Base-by-base conservation (phyloP, 1,140 invertebrate species). In the Drosophila navojoa region DNA sequence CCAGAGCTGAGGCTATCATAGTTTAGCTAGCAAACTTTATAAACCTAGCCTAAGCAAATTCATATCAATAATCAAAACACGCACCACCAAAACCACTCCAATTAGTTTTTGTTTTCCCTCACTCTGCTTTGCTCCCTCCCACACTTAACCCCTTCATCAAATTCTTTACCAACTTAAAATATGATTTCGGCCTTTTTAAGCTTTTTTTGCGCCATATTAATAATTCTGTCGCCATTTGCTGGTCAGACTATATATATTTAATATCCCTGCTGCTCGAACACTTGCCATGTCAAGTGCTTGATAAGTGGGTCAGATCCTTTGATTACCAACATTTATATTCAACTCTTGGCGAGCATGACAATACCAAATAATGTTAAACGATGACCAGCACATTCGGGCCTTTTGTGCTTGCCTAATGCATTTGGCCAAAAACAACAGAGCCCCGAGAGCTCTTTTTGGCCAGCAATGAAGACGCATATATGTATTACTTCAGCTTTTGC, bases 241-340 rank as follows among this genome's bases (percentile, higher is more conserved):
- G 7, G 32, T 35, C 7, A 35, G 32, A 35, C 32, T 35, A 13
- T 13, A 13, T 13, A 13, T 38, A 38, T 38, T 38, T 13, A 38
- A 11, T 11, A 38, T 38, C 5, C 42, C 15, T 16, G 42, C 15
- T 45, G 5, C 10, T 11, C 0, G 35, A 38, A 15, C 42, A 45
- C 47, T 49, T 25, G 7, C 22, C 5, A 27, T 13, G 22, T 13
- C 50, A 52, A 52, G 25, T 52, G 27, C 6, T 7, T 52, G 27
- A 29, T 52, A 35, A 35, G 27, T 53, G 52, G 52, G 29, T 35
- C 52, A 35, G 13, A 53, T 16, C 15, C 15, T 11, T 35, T 10
- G 29, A 53, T 32, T 53, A 9, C 47, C 60, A 55, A 55, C 60
- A 71, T 55, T 40, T 25, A 63, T 71, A 32, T 62, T 58, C 61